Conservation (phyloP, 2,113 vertebrate genomes). For the Grus americana region DNA sequence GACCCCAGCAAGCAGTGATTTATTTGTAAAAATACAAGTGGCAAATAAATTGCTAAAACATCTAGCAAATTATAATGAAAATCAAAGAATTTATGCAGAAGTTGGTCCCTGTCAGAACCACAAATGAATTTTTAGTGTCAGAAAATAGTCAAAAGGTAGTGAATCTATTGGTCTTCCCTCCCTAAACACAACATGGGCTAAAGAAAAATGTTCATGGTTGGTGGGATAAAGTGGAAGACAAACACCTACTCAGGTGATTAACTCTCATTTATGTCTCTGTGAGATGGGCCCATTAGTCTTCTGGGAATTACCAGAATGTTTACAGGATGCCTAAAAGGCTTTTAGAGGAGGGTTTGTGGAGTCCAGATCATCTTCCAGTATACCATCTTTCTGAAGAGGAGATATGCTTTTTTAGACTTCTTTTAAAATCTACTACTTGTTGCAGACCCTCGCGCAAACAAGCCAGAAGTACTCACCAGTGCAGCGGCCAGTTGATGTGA, state of each 20-base stretch:
- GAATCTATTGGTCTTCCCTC: neutral
- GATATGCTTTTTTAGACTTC: neutral
- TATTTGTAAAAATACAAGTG: neutral
- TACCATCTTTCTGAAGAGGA: neutral
- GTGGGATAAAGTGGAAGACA: neutral
- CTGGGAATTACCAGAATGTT: neutral
- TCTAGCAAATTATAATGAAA: neutral
- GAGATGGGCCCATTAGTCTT: neutral
- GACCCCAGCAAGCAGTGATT: neutral
- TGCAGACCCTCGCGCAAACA: neutral
- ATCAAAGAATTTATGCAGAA: neutral
- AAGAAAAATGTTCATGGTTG: neutral
- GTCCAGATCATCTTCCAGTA: neutral
- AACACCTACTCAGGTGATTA: neutral
- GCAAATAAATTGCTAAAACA: neutral
- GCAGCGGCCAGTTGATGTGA: slow-evolving; percentile 90
- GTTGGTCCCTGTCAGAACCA: neutral
- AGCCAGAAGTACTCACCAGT: slow-evolving; percentile 73
- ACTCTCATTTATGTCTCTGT: neutral
- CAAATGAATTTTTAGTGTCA: neutral
- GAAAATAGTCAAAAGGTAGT: neutral
- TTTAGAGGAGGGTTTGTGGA: neutral
- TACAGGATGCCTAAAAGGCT: neutral
- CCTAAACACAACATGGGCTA: accelerated
- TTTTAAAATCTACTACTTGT: neutral